Base-by-base conservation (phyloP, 2,797 vertebrate species). In the Cossypha dichroa region DNA sequence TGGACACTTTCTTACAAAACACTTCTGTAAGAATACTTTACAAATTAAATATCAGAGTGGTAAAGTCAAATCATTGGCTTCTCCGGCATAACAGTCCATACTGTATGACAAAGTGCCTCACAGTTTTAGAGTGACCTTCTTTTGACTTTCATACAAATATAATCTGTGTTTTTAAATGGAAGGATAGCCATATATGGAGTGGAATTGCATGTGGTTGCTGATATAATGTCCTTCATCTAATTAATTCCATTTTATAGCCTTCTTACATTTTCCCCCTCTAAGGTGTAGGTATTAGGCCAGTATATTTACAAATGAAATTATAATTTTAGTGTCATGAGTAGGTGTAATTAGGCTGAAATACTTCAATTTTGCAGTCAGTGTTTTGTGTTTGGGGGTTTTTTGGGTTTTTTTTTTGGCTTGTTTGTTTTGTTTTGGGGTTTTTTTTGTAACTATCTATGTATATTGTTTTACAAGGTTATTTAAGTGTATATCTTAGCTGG, bases 131-230 rank as follows among this genome's bases (percentile, higher is more conserved):
- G 33, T 97, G 94, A 94, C 94, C 95, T 94, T 96, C 55, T 56
- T 82, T 86, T 97, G 92, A 79, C 93, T 97, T 97, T 92, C 45
- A 55, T 81, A 40, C 46, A 88, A 87, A 91, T 95, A 84, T 43
- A 31, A 91, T 89, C 75, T 95, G 45, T 58, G 63, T 88, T 95
- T 51, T 90, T 91, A 48, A 92, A 76, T 6, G 2, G 80, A 94
- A 94, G 79, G 46, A 72, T 94, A 70, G 15, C 70, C 48, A 34
- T 87, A 64, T 43, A 15, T 72, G 25, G 77, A 82, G 11, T 90
- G 51, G 90, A 81, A 83, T 72, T 78, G 45, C 46, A 8, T 69
- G 2, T 54, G 70, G 55, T 83, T 94, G 51, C 79, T 91, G 93
- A 46, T 77, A 74, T 25, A 41, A 77, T 96, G 73, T 33, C 83